Conservation (phyloP, 2,888 invertebrate genomes). For the Volucella bombylans region DNA sequence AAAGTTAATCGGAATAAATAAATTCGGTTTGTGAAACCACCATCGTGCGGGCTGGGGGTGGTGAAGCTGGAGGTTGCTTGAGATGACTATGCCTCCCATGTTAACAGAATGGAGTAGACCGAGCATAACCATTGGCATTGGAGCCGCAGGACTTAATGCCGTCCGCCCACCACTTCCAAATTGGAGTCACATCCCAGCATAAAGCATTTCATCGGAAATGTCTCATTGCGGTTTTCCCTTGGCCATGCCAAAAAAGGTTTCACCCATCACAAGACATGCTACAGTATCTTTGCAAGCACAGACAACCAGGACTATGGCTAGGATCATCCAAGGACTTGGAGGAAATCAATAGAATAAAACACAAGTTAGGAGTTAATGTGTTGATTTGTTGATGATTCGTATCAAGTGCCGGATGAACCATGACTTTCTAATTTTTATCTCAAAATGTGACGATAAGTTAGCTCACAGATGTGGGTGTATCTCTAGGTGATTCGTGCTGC, state of each 20-base stretch:
- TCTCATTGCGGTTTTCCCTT: slow-evolving; percentile 41
- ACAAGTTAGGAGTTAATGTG: too few species aligned
- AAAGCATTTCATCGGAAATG: slow-evolving; percentile 55
- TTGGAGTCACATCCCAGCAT: slow-evolving; percentile 49
- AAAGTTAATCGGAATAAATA: slow-evolving; percentile 72
- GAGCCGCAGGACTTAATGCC: slow-evolving; percentile 18
- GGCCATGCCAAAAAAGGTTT: slow-evolving; percentile 15
- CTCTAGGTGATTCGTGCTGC: too few species aligned
- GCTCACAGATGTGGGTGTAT: too few species aligned
- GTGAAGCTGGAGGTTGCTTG: too few species aligned
- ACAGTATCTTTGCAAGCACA: slow-evolving; percentile 28
- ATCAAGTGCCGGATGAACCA: too few species aligned
- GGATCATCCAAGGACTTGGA: too few species aligned
- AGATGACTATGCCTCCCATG: slow-evolving; percentile 16
- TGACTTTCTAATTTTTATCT: too few species aligned
- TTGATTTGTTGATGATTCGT: too few species aligned
- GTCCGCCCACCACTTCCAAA: slow-evolving; percentile 28
- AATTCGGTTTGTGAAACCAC: slow-evolving; percentile 63
- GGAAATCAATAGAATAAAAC: too few species aligned
- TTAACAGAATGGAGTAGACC: slow-evolving; percentile 51
- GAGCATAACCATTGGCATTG: slow-evolving; percentile 14
- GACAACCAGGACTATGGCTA: too few species aligned
- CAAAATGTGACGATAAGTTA: too few species aligned
- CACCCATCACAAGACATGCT: neutral
- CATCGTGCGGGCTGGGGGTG: slow-evolving; percentile 3